These are phyloP conservation scores for Sapajus apella DNA, from an alignment of 2,113 vertebrate species.

Conservation along the genomic window DNA sequence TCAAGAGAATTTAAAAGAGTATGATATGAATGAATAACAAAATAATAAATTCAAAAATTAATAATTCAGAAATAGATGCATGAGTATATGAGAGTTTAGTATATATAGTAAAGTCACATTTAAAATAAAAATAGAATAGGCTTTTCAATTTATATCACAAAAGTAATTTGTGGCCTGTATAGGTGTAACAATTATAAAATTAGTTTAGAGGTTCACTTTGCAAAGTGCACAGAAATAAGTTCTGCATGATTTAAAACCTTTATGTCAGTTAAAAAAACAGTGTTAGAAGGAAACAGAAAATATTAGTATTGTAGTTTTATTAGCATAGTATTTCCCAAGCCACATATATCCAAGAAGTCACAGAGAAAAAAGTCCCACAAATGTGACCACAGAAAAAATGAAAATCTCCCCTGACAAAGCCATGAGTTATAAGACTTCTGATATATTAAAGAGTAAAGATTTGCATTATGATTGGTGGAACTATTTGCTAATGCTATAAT, in stretches of 20 bases:
- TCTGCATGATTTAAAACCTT: not conserved
- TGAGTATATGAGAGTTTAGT: not conserved
- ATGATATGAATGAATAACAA: not conserved
- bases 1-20: not conserved
- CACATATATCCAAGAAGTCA: not conserved
- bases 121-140: not conserved
- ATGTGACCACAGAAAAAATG: not conserved
- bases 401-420: not conserved
- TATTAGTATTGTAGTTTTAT: not conserved
- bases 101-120: not conserved
- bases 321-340: not conserved
- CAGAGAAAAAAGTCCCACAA: not conserved
- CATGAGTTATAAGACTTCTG: not conserved
- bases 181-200: constrained; percentile 3
- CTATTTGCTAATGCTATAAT: not conserved
- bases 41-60: not conserved
- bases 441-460: not conserved
- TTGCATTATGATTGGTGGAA: not conserved
- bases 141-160: not conserved
- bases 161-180: not conserved
- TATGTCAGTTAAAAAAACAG: not conserved
- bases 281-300: not conserved
- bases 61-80: not conserved
- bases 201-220: not conserved
- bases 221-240: not conserved